Conservation (phyloP, 2,888 invertebrate species). For the Diarsia mendica region DNA sequence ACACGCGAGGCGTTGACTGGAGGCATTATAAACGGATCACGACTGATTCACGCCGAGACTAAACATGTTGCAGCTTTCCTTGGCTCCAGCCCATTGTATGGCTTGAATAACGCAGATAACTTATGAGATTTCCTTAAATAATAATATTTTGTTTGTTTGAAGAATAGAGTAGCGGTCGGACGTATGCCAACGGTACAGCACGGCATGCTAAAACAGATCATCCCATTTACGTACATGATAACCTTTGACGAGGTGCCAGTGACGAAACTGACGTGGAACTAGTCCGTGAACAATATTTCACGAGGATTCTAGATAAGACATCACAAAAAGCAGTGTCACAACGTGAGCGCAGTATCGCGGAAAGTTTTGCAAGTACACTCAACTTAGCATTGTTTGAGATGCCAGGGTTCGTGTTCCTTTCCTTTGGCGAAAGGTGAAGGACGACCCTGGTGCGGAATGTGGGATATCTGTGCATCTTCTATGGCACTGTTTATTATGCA, state of each 20-base stretch:
- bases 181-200: conserved; percentile 48
- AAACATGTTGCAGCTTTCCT: conserved; percentile 69
- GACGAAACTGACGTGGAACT: conserved; percentile 81
- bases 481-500: conserved; percentile 75
- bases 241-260: conserved; percentile 80
- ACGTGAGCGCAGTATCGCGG: conserved; percentile 77
- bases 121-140: conserved; percentile 39
- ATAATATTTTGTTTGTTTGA: conserved; percentile 20
- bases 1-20: conserved; percentile 74
- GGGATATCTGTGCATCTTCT: conserved; percentile 75
- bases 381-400: conserved; percentile 80
- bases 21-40: conserved; percentile 74
- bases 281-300: conserved; percentile 83
- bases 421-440: conserved; percentile 87
- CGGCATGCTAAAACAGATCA: conserved; percentile 64
- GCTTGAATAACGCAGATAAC: conserved; percentile 49
- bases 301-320: conserved; percentile 83
- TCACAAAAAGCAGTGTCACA: conserved; percentile 85
- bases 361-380: conserved; percentile 84
- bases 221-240: conserved; percentile 77
- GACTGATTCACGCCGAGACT: conserved; percentile 67
- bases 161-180: conserved; percentile 35
- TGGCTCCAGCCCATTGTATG: conserved; percentile 51
- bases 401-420: conserved; percentile 80
- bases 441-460: conserved; percentile 75